Evolutionary conservation across 2,113 vertebrate species (phyloP).

Genomic region (Mellivora capensis): DNA sequence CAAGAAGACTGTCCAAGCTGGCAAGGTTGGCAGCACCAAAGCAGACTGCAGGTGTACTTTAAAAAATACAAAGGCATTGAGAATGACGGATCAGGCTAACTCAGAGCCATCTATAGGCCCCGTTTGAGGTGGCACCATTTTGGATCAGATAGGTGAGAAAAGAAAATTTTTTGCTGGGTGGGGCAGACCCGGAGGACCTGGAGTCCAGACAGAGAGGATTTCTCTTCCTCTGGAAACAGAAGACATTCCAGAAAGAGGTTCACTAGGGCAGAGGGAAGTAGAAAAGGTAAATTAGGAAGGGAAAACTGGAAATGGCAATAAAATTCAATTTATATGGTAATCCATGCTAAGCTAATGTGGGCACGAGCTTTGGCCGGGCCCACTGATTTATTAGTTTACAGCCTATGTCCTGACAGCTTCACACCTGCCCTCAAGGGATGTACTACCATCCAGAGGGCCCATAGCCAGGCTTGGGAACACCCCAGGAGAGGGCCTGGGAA

Average conservation of each 20-base stretch:
- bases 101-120: not conserved
- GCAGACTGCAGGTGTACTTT: too few species aligned
- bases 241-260: not conserved
- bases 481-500: too few species aligned
- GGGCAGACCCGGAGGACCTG: not conserved
- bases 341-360: not conserved
- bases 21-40: not conserved
- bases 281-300: not conserved
- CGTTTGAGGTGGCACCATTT: rapidly evolving
- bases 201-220: not conserved
- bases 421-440: not conserved
- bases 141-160: not conserved
- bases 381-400: not conserved
- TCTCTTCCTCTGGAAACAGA: not conserved
- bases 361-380: not conserved
- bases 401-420: not conserved
- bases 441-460: rapidly evolving
- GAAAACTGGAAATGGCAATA: not conserved
- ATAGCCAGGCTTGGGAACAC: rapidly evolving
- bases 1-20: not conserved
- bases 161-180: not conserved
- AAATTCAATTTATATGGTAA: not conserved
- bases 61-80: not conserved
- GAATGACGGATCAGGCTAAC: not conserved
- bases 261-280: not conserved